phyloP scores from a whole-genome alignment of 2,113 vertebrate species.

The Corynorhinus townsendii region DNA sequence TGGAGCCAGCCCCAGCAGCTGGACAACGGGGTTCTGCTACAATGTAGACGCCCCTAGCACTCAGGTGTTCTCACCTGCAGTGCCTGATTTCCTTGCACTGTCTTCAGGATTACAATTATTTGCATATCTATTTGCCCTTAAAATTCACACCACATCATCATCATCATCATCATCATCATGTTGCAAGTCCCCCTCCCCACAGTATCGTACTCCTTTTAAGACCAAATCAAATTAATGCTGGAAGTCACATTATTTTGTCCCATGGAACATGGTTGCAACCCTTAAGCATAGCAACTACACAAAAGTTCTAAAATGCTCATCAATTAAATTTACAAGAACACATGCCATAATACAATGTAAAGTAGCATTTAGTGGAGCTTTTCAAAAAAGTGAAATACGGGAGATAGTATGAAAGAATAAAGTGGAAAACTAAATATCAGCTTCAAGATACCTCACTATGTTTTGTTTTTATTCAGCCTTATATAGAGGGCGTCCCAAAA shows the following conservation, averaged over 20 bases:
- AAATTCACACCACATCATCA: neutral
- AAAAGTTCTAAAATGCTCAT: neutral
- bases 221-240: neutral
- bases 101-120: neutral
- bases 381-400: neutral
- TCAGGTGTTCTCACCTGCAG: too few species aligned
- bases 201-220: neutral
- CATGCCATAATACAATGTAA: fast-evolving
- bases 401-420: neutral
- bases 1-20: too few species aligned
- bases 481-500: too few species aligned
- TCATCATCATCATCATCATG: neutral
- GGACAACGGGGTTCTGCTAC: neutral
- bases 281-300: fast-evolving
- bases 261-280: neutral
- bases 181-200: fast-evolving
- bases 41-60: neutral
- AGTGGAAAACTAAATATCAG: neutral
- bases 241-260: neutral
- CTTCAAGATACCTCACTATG: fast-evolving
- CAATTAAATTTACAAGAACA: neutral
- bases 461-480: neutral
- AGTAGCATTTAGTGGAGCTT: neutral
- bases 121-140: neutral
- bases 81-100: neutral